phyloP scores from a whole-genome alignment of 1,140 invertebrate genomes.

The Ephestia elutella region DNA sequence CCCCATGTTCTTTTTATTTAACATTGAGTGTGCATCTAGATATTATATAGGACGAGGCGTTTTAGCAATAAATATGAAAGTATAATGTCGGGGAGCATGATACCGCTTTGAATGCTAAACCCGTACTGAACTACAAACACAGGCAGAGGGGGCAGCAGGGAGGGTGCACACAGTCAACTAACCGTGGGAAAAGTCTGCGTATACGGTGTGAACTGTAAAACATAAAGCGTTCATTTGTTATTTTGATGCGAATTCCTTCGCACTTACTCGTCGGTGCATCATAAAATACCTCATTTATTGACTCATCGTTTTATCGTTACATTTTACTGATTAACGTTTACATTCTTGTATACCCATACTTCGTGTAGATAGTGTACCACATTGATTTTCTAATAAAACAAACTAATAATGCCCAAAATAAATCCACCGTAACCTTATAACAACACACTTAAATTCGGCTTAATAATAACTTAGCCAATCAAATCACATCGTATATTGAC shows the following conservation, averaged over 20 bases:
- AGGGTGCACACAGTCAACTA: slow-evolving; percentile 41
- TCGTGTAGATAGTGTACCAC: background rate
- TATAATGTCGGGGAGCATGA: slow-evolving; percentile 62
- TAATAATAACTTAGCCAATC: slow-evolving; percentile 17
- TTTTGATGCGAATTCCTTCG: slow-evolving; percentile 45
- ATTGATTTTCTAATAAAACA: background rate
- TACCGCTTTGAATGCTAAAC: slow-evolving; percentile 65
- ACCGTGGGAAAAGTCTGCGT: slow-evolving; percentile 62
- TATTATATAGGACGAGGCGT: slow-evolving; percentile 47
- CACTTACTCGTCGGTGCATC: slow-evolving; percentile 13
- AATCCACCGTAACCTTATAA: background rate
- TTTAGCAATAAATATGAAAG: slow-evolving; percentile 67
- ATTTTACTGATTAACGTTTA: no score
- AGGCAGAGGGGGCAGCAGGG: slow-evolving; percentile 38
- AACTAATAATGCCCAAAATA: background rate
- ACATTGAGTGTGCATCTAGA: slow-evolving; percentile 18
- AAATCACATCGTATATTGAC: slow-evolving; percentile 24
- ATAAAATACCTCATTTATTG: background rate
- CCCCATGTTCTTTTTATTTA: background rate
- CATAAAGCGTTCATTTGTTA: slow-evolving; percentile 45
- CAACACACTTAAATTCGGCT: background rate
- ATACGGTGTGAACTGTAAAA: slow-evolving; percentile 38
- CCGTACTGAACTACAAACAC: slow-evolving; percentile 64
- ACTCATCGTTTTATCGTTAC: background rate
- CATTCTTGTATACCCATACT: no score